Percentiles rank a stretch among this genome's conserved stretches.
phyloP scores from a whole-genome alignment of 2,797 vertebrate species.

The Erpetoichthys calabaricus region DNA sequence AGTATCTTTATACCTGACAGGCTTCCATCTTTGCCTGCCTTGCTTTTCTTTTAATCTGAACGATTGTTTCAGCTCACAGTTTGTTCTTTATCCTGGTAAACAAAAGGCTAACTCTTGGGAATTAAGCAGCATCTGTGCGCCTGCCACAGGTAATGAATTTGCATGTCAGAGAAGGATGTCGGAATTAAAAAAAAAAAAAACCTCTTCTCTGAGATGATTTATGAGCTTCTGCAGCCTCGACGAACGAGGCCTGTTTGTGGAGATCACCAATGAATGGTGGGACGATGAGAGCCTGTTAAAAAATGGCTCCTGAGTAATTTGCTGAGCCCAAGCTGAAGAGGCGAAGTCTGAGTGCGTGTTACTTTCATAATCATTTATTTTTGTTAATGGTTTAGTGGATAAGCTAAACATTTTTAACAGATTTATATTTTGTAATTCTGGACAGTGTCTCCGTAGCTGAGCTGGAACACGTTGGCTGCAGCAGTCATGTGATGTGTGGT shows the following conservation, averaged over 20 bases:
- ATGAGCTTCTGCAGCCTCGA: conserved; percentile 43
- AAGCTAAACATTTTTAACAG: too few relatives aligned
- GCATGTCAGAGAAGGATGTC: conserved; percentile 43
- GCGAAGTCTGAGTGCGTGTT: too few relatives aligned
- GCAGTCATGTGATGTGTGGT: too few relatives aligned
- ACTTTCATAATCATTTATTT: too few relatives aligned
- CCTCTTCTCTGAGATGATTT: conserved; percentile 72
- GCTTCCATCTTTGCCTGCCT: background rate
- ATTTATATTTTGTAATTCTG: too few relatives aligned
- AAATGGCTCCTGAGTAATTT: too few relatives aligned
- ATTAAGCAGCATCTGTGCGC: conserved; percentile 34
- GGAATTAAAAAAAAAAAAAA: conserved; percentile 50
- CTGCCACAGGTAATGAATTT: conserved; percentile 56
- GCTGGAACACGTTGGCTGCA: too few relatives aligned
- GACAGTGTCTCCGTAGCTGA: too few relatives aligned
- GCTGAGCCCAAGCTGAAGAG: too few relatives aligned
- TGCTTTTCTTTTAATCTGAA: background rate
- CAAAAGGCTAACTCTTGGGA: conserved; percentile 46
- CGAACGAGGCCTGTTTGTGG: conserved; percentile 40
- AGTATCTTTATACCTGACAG: background rate
- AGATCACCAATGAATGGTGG: background rate
- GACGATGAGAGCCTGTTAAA: too few relatives aligned
- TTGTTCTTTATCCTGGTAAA: conserved; percentile 39
- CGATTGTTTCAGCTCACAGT: background rate
- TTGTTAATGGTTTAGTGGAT: too few relatives aligned